These are phyloP conservation scores for Bucorvus abyssinicus DNA, from an alignment of 2,797 vertebrate genomes.

Conservation along the genomic window DNA sequence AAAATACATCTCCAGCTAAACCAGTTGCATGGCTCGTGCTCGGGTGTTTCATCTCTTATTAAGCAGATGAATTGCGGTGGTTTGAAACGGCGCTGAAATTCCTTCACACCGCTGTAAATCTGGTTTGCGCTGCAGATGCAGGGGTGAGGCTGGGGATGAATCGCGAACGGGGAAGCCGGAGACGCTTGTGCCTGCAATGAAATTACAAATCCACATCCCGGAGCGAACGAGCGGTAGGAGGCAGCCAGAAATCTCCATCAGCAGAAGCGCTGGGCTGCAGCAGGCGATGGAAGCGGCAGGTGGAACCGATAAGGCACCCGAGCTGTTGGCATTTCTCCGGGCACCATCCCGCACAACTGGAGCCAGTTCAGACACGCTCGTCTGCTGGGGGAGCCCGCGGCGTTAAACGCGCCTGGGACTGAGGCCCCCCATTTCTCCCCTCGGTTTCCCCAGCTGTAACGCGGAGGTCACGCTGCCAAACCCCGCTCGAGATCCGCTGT, in stretches of 20 bases:
- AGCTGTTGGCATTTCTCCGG: neutral
- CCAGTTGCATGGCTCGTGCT: neutral
- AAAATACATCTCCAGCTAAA: neutral
- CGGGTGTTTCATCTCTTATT: neutral
- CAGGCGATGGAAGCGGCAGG: neutral
- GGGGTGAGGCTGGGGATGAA: neutral
- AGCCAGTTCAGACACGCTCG: neutral
- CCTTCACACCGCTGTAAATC: neutral
- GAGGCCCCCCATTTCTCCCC: neutral
- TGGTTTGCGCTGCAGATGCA: neutral
- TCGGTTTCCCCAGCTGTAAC: neutral
- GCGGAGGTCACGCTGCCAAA: neutral
- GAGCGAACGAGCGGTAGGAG: conserved; percentile 33
- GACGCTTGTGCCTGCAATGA: conserved; percentile 14
- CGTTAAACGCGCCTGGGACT: neutral
- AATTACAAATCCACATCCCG: conserved; percentile 19
- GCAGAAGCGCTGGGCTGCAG: conserved; percentile 23
- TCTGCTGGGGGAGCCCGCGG: neutral
- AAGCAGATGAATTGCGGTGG: neutral
- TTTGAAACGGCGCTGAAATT: neutral
- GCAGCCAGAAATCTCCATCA: conserved; percentile 31
- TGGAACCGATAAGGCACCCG: neutral
- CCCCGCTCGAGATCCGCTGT: neutral
- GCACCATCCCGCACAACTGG: neutral
- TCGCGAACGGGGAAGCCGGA: neutral